phyloP scores from a whole-genome alignment of 2,797 vertebrate species.

The Gymnothorax reevesii region DNA sequence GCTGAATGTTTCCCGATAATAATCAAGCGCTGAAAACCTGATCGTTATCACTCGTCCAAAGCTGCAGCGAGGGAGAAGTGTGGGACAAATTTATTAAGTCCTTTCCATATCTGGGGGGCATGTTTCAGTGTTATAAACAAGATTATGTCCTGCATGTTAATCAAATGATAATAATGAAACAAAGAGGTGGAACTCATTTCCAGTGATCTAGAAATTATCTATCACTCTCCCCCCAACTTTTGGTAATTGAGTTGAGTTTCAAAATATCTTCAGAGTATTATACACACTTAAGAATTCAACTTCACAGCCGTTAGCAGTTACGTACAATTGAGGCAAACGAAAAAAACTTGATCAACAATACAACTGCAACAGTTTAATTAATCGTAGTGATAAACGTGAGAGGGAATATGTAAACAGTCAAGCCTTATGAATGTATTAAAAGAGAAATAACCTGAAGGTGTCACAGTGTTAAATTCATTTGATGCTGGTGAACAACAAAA shows the following conservation, averaged over 20 bases:
- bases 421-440: slow-evolving; percentile 35
- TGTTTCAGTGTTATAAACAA: slow-evolving; percentile 76
- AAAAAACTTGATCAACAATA: slow-evolving; percentile 39
- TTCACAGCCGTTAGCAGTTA: slow-evolving; percentile 38
- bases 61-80: slow-evolving; percentile 73
- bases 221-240: slow-evolving; percentile 48
- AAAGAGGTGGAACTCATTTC: slow-evolving; percentile 67
- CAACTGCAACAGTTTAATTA: slow-evolving; percentile 37
- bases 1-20: slow-evolving; percentile 76
- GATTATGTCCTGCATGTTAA: slow-evolving; percentile 75
- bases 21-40: slow-evolving; percentile 80
- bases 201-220: slow-evolving; percentile 58
- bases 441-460: neutral
- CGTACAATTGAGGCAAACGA: neutral
- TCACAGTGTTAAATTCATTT: neutral
- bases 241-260: slow-evolving; percentile 58
- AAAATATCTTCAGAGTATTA: slow-evolving; percentile 55
- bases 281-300: neutral
- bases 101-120: slow-evolving; percentile 76
- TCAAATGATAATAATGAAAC: slow-evolving; percentile 77
- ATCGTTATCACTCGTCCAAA: slow-evolving; percentile 80
- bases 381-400: slow-evolving; percentile 40
- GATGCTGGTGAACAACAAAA: neutral
- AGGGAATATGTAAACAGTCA: slow-evolving; percentile 38
- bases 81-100: slow-evolving; percentile 80